Percentiles rank a stretch among this genome's conserved stretches.
These are phyloP conservation scores for Platyrinchus mystaceus DNA, from an alignment of 2,797 vertebrate genomes.

Conservation along the genomic window DNA sequence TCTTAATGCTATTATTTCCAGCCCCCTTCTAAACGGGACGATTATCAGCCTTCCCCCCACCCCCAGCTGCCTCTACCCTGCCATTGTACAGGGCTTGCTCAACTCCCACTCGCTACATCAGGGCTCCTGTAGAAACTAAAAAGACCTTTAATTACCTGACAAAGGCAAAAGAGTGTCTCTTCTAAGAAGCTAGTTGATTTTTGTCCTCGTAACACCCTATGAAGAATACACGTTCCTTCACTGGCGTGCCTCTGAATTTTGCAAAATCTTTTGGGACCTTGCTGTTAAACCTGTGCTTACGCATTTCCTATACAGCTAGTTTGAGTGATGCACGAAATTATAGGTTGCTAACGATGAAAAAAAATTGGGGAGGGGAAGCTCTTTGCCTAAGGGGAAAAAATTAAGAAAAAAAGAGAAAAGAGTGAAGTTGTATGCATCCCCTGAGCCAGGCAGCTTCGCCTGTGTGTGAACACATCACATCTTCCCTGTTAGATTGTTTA, in stretches of 20 bases:
- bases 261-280: constrained; percentile 77
- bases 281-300: constrained; percentile 74
- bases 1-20: constrained; percentile 54
- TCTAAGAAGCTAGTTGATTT: constrained; percentile 74
- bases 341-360: constrained; percentile 69
- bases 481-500: constrained; percentile 16
- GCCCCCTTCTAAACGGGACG: constrained; percentile 58
- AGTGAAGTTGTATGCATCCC: background rate
- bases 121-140: constrained; percentile 74
- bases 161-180: constrained; percentile 74
- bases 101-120: constrained; percentile 80
- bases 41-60: constrained; percentile 71
- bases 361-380: constrained; percentile 43
- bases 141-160: constrained; percentile 85
- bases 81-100: constrained; percentile 77
- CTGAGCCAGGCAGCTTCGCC: constrained; percentile 1
- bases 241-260: constrained; percentile 73
- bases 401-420: background rate
- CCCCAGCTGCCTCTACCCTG: constrained; percentile 57
- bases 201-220: constrained; percentile 64
- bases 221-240: constrained; percentile 74
- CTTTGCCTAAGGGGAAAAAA: background rate
- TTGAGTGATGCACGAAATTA: constrained; percentile 81
- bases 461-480: background rate
- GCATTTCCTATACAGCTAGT: constrained; percentile 75